Conservation (phyloP, 2,888 invertebrate species). For the Autographa pulchrina region DNA sequence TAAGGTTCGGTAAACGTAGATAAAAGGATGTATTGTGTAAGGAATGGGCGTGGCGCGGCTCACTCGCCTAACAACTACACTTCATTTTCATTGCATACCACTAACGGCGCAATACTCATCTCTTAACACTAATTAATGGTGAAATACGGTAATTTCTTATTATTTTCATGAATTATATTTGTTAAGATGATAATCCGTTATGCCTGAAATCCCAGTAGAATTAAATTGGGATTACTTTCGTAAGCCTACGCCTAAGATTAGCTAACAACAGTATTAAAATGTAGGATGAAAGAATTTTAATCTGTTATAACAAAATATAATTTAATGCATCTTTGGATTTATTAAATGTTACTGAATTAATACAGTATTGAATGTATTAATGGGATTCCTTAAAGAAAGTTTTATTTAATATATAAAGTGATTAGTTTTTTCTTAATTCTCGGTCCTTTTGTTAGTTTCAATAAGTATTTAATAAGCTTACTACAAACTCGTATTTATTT, state of each 20-base stretch:
- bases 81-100: not conserved
- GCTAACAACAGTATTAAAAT: conserved; percentile 14
- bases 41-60: conserved; percentile 42
- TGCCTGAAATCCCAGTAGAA: conserved; percentile 13
- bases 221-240: not conserved
- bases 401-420: no score
- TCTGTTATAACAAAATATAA: conserved; percentile 16
- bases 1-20: conserved; percentile 39
- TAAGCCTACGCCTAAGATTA: conserved; percentile 2
- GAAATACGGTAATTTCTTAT: not conserved
- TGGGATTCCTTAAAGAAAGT: no score
- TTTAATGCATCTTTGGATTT: not conserved
- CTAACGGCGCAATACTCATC: conserved; percentile 5
- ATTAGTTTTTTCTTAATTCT: no score
- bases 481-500: not conserved
- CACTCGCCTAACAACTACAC: conserved; percentile 6
- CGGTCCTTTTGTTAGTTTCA: no score
- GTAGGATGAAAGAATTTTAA: conserved; percentile 10
- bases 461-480: no score
- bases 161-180: conserved; percentile 9
- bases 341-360: no score
- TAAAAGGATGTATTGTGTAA: conserved; percentile 47
- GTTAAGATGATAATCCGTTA: conserved; percentile 7
- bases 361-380: no score
- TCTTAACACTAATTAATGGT: conserved; percentile 8